Percentiles rank a stretch among this genome's conserved stretches.
Evolutionary conservation across 2,113 vertebrate genomes (phyloP).

Genomic region (Phoenicopterus ruber): DNA sequence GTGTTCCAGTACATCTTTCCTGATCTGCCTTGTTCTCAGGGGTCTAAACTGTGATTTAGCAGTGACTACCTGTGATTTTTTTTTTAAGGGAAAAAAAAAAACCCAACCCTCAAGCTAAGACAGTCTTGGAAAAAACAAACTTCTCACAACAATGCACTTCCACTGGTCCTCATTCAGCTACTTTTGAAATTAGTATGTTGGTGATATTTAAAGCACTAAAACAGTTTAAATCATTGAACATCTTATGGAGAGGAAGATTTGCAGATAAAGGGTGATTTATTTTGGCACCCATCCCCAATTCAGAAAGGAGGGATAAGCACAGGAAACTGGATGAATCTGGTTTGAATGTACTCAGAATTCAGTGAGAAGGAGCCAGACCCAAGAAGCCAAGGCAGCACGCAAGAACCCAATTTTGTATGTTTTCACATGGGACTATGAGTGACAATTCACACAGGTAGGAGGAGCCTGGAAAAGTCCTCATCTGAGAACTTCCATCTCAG

Average conservation of each 20-base stretch:
- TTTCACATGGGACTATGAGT: rapidly evolving
- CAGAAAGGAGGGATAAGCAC: not conserved
- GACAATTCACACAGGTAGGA: not conserved
- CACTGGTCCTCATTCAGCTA: not conserved
- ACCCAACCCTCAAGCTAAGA: not conserved
- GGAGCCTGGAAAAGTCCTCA: not conserved
- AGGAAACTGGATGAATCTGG: not conserved
- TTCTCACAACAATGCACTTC: not conserved
- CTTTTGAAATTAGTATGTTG: not conserved
- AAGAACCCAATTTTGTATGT: not conserved
- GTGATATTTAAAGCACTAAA: not conserved
- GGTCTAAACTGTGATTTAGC: not conserved
- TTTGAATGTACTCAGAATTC: not conserved
- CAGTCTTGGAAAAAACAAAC: not conserved
- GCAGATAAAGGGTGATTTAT: not conserved
- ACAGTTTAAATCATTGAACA: not conserved
- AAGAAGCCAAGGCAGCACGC: not conserved
- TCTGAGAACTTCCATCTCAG: not conserved
- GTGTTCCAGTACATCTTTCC: not conserved
- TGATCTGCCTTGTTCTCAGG: not conserved
- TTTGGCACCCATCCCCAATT: not conserved
- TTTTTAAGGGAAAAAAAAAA: not conserved
- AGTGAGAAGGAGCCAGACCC: not conserved
- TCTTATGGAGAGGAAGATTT: not conserved
- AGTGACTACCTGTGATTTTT: not conserved